Evolutionary conservation across 2,888 invertebrate species (phyloP).

Genomic region (Escarpia spicata): DNA sequence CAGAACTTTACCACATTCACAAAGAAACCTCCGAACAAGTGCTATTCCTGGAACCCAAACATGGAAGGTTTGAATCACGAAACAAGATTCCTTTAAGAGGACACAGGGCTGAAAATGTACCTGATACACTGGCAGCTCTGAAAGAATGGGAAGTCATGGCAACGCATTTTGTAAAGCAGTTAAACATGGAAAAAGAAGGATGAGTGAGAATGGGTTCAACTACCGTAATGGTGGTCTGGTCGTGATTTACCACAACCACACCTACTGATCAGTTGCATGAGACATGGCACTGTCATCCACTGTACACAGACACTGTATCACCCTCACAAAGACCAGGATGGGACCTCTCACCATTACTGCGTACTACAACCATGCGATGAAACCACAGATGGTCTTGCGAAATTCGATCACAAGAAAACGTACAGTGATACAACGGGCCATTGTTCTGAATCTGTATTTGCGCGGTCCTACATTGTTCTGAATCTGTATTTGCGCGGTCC

Average conservation of each 20-base stretch:
- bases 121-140: too few relatives aligned
- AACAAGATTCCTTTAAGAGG: too few relatives aligned
- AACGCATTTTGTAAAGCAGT: too few relatives aligned
- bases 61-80: too few relatives aligned
- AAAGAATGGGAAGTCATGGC: too few relatives aligned
- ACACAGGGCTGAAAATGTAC: too few relatives aligned
- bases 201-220: too few relatives aligned
- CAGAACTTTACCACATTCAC: too few relatives aligned
- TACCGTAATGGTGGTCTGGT: too few relatives aligned
- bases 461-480: not conserved
- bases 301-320: not conserved
- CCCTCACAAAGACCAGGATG: not conserved
- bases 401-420: not conserved
- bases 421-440: not conserved
- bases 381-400: conserved; percentile 5
- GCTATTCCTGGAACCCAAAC: too few relatives aligned
- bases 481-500: not conserved
- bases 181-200: too few relatives aligned
- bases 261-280: not conserved
- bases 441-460: not conserved
- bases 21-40: too few relatives aligned
- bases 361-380: not conserved
- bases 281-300: not conserved
- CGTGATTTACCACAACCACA: not conserved
- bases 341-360: not conserved